Conservation (phyloP, 2,113 vertebrate genomes). For the Osmerus eperlanus region DNA sequence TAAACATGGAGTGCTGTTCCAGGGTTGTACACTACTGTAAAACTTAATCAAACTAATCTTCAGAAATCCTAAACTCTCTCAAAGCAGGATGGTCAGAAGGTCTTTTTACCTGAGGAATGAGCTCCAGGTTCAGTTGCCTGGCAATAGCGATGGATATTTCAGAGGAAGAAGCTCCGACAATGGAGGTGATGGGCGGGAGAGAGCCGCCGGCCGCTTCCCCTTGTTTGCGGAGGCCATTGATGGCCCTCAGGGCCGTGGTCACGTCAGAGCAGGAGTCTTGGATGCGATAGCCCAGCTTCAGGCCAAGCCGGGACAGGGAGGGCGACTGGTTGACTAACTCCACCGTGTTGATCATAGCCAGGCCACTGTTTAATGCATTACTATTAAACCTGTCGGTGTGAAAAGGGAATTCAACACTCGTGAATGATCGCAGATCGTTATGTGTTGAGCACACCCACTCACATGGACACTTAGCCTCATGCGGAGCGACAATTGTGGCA, state of each 20-base stretch:
- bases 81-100: neutral
- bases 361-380: constrained; percentile 60
- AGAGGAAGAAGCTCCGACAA: constrained; percentile 75
- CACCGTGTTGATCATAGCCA: constrained; percentile 83
- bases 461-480: constrained; percentile 68
- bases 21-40: too few relatives aligned
- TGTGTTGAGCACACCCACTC: constrained; percentile 1
- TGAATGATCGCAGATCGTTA: neutral
- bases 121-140: constrained; percentile 76
- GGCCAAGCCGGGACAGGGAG: constrained; percentile 56
- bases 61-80: neutral
- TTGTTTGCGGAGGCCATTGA: constrained; percentile 65
- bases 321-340: constrained; percentile 80
- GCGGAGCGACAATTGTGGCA: constrained; percentile 59
- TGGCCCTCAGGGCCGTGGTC: constrained; percentile 74
- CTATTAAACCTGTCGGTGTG: constrained; percentile 29
- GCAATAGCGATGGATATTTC: constrained; percentile 84
- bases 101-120: constrained; percentile 81
- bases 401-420: constrained; percentile 62
- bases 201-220: constrained; percentile 61
- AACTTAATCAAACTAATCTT: neutral
- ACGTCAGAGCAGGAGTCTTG: constrained; percentile 82
- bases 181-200: constrained; percentile 64
- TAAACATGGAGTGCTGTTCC: neutral
- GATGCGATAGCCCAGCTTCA: constrained; percentile 84